These are phyloP conservation scores for Halichoerus grypus DNA, from an alignment of 2,113 vertebrate species.

Conservation along the genomic window DNA sequence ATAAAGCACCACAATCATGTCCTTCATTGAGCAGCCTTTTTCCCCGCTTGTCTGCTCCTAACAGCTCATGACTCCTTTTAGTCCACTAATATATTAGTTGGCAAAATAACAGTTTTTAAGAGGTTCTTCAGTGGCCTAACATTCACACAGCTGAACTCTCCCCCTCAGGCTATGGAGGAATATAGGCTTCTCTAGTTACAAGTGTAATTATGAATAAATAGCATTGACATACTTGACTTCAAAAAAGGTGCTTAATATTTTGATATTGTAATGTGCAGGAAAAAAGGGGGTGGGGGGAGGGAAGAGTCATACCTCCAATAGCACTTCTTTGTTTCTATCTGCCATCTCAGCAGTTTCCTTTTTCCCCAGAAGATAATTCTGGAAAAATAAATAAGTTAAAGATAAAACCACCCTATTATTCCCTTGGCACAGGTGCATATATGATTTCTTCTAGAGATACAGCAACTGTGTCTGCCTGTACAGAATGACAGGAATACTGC, in stretches of 20 bases:
- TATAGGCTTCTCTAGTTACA: background rate
- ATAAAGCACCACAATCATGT: background rate
- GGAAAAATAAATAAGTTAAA: constrained; percentile 77
- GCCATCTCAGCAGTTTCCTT: constrained; percentile 99
- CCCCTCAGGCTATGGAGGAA: background rate
- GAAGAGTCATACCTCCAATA: constrained; percentile 92
- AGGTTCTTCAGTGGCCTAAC: background rate
- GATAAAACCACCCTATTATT: background rate
- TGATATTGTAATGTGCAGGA: background rate
- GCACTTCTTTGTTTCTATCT: constrained; percentile 98
- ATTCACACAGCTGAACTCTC: background rate
- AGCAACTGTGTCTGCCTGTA: background rate
- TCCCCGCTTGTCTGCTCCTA: background rate
- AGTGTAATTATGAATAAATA: background rate
- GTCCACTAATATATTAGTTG: background rate
- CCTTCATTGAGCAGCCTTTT: background rate
- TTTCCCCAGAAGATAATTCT: constrained; percentile 98
- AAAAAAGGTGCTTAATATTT: constrained; percentile 20
- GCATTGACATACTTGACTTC: background rate
- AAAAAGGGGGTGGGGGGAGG: background rate
- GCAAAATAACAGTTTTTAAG: background rate
- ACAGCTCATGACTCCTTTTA: background rate
- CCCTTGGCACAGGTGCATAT: background rate
- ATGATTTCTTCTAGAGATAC: background rate
- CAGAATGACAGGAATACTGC: background rate